Conservation (phyloP, 2,888 invertebrate genomes). For the Aphodius sticticus region DNA sequence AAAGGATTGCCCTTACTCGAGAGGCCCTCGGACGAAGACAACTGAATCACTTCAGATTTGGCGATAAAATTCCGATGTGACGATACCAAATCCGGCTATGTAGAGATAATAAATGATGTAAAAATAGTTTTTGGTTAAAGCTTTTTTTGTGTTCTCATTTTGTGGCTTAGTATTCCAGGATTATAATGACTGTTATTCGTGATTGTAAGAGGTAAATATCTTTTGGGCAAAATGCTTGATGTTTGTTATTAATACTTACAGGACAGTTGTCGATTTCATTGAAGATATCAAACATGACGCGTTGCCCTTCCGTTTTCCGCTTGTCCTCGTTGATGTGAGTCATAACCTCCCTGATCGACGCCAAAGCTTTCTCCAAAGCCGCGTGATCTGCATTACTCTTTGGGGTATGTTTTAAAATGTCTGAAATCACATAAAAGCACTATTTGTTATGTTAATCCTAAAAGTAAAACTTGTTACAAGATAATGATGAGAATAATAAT, state of each 20-base stretch:
- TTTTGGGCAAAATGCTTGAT: conserved; percentile 8
- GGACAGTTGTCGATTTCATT: conserved; percentile 99
- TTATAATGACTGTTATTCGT: too few relatives aligned
- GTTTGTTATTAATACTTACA: conserved; percentile 62
- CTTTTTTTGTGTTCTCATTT: too few relatives aligned
- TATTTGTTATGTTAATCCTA: conserved; percentile 6
- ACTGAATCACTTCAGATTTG: conserved; percentile 87
- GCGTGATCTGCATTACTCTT: conserved; percentile 88
- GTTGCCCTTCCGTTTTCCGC: conserved; percentile 93
- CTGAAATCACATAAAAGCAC: conserved; percentile 59
- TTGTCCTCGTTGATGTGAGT: conserved; percentile 98
- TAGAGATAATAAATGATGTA: conserved; percentile 39
- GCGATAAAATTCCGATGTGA: conserved; percentile 91
- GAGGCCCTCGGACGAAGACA: conserved; percentile 75
- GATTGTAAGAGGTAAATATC: too few relatives aligned
- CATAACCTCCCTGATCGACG: conserved; percentile 91
- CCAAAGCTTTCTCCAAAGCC: conserved; percentile 85
- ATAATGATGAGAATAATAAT: too few relatives aligned
- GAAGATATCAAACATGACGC: conserved; percentile 96
- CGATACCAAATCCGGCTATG: conserved; percentile 87
- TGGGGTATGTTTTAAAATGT: conserved; percentile 91
- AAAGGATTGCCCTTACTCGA: conserved; percentile 84
- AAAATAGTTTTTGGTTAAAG: background rate
- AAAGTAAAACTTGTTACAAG: background rate
- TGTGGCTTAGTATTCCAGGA: too few relatives aligned